These are phyloP conservation scores for Hylaeus volcanicus DNA, from an alignment of 1,140 invertebrate genomes.

Conservation along the genomic window DNA sequence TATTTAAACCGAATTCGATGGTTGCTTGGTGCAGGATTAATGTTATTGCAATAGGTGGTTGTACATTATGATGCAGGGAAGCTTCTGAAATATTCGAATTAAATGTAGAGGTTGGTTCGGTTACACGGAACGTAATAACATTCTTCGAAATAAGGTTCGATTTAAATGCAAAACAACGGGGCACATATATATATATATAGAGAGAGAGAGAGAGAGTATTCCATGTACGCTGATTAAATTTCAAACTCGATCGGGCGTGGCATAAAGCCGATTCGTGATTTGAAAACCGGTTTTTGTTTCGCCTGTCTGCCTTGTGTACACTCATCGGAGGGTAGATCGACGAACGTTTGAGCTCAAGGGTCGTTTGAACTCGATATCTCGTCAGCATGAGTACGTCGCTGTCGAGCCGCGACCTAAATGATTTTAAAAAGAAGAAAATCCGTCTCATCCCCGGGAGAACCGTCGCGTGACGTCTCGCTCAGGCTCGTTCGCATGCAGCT, in stretches of 20 bases:
- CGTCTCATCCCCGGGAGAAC: constrained; percentile 12
- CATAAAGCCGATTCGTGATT: constrained; percentile 48
- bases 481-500: constrained; percentile 25
- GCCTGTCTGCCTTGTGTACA: constrained; percentile 45
- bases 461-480: constrained; percentile 18
- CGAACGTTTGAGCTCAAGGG: constrained; percentile 49
- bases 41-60: too few species aligned
- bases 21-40: too few species aligned
- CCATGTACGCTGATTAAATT: constrained; percentile 36
- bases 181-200: too few species aligned
- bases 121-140: neutral
- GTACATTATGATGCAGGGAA: neutral
- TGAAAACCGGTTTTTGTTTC: constrained; percentile 53
- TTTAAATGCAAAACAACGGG: constrained; percentile 28
- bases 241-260: constrained; percentile 48
- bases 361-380: constrained; percentile 57
- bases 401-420: constrained; percentile 59
- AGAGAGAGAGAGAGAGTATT: neutral
- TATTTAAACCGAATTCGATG: too few species aligned
- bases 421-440: constrained; percentile 54
- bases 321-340: constrained; percentile 44
- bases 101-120: too few species aligned
- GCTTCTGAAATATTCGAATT: too few species aligned
- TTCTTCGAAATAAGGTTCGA: constrained; percentile 9
- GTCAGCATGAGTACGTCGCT: constrained; percentile 54